Base-by-base conservation (phyloP, 2,113 vertebrate species). In the Plestiodon gilberti region DNA sequence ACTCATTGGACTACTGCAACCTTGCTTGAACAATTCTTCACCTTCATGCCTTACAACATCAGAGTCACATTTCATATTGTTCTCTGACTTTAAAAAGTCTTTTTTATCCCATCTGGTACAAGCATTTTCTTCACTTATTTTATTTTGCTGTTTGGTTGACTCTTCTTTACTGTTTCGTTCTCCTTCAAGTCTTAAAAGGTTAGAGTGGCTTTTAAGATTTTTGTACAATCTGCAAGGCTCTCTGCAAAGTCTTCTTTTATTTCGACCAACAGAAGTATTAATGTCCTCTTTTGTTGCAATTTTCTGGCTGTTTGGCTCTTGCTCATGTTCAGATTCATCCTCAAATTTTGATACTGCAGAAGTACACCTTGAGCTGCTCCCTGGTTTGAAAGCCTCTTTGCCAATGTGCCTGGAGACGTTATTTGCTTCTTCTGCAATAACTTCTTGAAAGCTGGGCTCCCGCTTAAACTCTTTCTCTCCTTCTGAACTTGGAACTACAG, bases 401-500 rank as follows among this genome's bases (percentile, higher is more conserved):
- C 30, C 38, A 48, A 10, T 52, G 22, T n/a, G 6, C 13, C 22
- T 48, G 48, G 52, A 76, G n/a, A 2, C 65, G 20, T 76, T 64
- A 35, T 28, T 65, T 84, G 77, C 61, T 30, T 64, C 62, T 67
- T 67, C 35, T 38, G 25, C 48, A 67, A n/a, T 17, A 67, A 23
- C 14, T 38, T 84, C 55, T 11, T 65, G 74, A 65, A 77, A 77
- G 23, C 22, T 67, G 61, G 83, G 13, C 52, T 78, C 83, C 28
- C 30, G 52, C 30, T 78, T 69, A 70, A 69, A 20, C 52, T 69
- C 80, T 55, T 33, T 67, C 57, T 85, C 35, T 86, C 33, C 59
- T 79, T 69, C 52, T 33, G 65, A 79, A 18, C 77, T 86, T 86
- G 84, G 61, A 70, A 71, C 33, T 62, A 86, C 76, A 79, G 84